Base-by-base conservation (phyloP, 2,888 invertebrate genomes). In the Torymus texanus region DNA sequence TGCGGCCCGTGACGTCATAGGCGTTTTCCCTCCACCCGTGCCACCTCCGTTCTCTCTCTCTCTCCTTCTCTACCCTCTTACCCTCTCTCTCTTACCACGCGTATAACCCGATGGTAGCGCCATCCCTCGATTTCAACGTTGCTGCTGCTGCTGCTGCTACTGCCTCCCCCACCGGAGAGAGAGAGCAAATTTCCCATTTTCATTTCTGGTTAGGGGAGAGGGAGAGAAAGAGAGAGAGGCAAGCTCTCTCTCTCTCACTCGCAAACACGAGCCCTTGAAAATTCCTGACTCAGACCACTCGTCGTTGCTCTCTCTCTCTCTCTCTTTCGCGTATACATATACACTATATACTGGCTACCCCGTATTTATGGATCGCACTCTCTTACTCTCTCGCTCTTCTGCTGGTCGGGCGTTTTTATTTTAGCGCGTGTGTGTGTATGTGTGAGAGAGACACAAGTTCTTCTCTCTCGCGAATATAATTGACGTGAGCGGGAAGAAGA, bases 1-100 rank as follows among this genome's bases (percentile, higher is more conserved):
- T 56, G 73, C 75, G 63, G 67, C 68, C 68, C 51, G 75, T 81
- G 81, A 81, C 81, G 81, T 79, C 79, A 81, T 81, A 79, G 81
- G 76, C 78, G 65, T 50, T 63, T 75, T 70, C 24, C 76, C 51
- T 24, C 29, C 51, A 70, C 50, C 14, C 62, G 58, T 67, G 50
- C 24, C 24, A 3, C 13, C 55, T 61, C 61, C 59, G 18, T 16
- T 61, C 65, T 55, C 53, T 61, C 59, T 62, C 41, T 13, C 18
- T 14, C 51, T 29, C 66, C 21, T n/a, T 61, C n/a, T 14, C 41
- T 21, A n/a, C n/a, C n/a, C 59, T 58, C 16, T 58, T 24, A 62
- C 67, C n/a, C 61, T 18, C 18, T 51, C 63, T 29, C 3, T 3
- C 29, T 29, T 5, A 5, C 29, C 5, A 29, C 5, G 3, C 29